Evolutionary conservation across 2,113 vertebrate species (phyloP).

Genomic region (Scatophagus argus): DNA sequence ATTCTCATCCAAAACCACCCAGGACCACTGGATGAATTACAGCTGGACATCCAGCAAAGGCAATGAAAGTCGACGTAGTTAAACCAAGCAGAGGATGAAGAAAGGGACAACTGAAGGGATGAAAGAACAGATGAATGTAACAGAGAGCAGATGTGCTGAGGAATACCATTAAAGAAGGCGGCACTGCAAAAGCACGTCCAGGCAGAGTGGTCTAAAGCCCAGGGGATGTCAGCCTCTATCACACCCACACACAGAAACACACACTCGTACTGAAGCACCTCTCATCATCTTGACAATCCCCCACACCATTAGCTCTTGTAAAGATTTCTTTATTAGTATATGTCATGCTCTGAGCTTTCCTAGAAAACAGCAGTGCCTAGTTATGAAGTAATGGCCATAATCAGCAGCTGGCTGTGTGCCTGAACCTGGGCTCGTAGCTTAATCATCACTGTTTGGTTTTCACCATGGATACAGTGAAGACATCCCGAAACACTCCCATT

Average conservation of each 20-base stretch:
- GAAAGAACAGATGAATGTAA: constrained; percentile 27
- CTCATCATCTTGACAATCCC: constrained; percentile 30
- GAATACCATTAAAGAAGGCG: constrained; percentile 58
- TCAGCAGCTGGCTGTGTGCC: constrained; percentile 59
- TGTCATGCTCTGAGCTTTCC: constrained; percentile 54
- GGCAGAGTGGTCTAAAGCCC: constrained; percentile 49
- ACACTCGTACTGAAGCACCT: constrained; percentile 37
- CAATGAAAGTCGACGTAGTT: neutral
- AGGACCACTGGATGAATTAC: constrained; percentile 16
- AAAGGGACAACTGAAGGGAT: constrained; percentile 14
- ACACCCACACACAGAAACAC: constrained; percentile 32
- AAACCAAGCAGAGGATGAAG: neutral
- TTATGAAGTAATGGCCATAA: constrained; percentile 72
- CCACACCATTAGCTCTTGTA: constrained; percentile 45
- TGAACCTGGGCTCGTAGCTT: constrained; percentile 41
- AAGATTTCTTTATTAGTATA: constrained; percentile 63
- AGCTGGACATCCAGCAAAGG: neutral
- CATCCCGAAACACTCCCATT: constrained; percentile 35
- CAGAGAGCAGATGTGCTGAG: constrained; percentile 41
- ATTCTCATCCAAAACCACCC: neutral
- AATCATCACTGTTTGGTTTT: constrained; percentile 67
- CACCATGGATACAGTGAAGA: constrained; percentile 68
- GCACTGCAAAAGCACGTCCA: constrained; percentile 42
- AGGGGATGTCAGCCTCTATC: constrained; percentile 43
- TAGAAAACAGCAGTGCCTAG: constrained; percentile 62